Conservation (phyloP, 2,888 invertebrate species). For the Drosophila peninsularis region DNA sequence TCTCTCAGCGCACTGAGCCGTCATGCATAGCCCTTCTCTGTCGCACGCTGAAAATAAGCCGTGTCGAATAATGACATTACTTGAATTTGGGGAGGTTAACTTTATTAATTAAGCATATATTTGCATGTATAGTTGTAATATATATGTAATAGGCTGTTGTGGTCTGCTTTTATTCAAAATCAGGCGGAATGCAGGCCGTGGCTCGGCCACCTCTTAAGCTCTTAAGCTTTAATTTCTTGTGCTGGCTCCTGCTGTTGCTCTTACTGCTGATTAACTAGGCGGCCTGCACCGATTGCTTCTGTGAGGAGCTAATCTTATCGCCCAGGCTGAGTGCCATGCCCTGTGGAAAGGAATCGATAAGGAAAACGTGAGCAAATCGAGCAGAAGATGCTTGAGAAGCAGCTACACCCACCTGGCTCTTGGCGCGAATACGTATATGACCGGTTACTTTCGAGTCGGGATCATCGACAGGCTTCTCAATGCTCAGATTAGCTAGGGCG, state of each 20-base stretch:
- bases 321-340: conserved; percentile 99
- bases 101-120: conserved; percentile 55
- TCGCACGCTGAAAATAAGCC: neutral
- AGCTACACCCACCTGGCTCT: conserved; percentile 92
- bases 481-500: conserved; percentile 98
- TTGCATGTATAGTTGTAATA: conserved; percentile 30
- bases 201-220: conserved; percentile 36
- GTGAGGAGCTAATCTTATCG: conserved; percentile 98
- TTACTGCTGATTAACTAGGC: conserved; percentile 65
- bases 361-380: neutral
- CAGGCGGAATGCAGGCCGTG: conserved; percentile 53
- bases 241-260: conserved; percentile 20
- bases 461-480: conserved; percentile 96
- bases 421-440: conserved; percentile 98
- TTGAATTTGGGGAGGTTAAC: conserved; percentile 32
- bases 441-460: conserved; percentile 95
- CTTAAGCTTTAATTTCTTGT: conserved; percentile 32
- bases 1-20: neutral
- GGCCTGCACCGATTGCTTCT: conserved; percentile 87
- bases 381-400: neutral
- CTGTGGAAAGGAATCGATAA: conserved; percentile 87
- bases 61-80: neutral
- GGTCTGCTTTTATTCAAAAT: conserved; percentile 44
- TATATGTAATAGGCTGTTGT: conserved; percentile 45
- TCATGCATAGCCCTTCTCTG: neutral